phyloP scores from a whole-genome alignment of 2,113 vertebrate genomes.

The Naja naja region DNA sequence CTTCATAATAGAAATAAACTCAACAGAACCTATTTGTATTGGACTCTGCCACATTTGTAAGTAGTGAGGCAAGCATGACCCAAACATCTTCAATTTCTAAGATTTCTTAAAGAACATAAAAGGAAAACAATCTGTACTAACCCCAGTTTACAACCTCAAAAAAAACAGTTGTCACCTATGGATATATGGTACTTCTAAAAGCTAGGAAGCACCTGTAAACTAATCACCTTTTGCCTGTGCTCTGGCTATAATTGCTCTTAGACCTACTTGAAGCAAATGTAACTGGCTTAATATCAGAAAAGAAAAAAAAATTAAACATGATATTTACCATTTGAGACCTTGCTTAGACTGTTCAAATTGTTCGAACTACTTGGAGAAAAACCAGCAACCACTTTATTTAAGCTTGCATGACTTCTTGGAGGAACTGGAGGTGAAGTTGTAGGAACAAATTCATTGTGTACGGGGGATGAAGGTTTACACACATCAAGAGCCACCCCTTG shows the following conservation, averaged over 20 bases:
- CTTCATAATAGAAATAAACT: not conserved
- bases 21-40: not conserved
- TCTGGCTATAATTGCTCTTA: not conserved
- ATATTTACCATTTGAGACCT: slow-evolving; percentile 44
- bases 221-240: not conserved
- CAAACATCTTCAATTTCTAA: not conserved
- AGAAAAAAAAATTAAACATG: accelerated
- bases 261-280: not conserved
- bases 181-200: not conserved
- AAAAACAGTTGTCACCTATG: not conserved
- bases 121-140: not conserved
- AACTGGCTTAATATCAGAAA: too few relatives aligned
- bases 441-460: accelerated
- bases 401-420: not conserved
- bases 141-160: not conserved
- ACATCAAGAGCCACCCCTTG: not conserved
- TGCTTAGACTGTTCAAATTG: accelerated
- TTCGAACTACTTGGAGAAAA: accelerated
- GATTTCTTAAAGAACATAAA: not conserved
- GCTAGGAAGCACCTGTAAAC: not conserved
- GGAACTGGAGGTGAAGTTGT: not conserved
- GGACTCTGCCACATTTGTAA: not conserved
- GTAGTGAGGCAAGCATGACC: not conserved
- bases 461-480: not conserved
- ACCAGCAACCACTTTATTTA: accelerated